Percentiles rank a stretch among this genome's conserved stretches.
These are phyloP conservation scores for Jaculus jaculus DNA, from an alignment of 2,113 vertebrate genomes.

Conservation along the genomic window DNA sequence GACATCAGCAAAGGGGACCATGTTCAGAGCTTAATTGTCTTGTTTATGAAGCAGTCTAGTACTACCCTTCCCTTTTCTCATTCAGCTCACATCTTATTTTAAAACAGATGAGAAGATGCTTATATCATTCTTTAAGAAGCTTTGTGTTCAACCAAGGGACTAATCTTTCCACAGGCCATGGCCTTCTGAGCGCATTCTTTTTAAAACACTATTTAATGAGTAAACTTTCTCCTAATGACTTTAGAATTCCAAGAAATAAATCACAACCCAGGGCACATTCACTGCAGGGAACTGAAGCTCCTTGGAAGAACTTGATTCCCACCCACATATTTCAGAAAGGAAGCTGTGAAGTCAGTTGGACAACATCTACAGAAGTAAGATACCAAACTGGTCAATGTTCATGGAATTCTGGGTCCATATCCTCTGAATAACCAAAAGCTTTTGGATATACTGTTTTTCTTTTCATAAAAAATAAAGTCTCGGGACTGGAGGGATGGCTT, in stretches of 20 bases:
- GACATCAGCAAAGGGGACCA: neutral
- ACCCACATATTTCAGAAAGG: no score
- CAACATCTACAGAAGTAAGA: neutral
- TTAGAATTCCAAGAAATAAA: neutral
- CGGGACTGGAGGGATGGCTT: no score
- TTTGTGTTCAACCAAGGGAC: neutral
- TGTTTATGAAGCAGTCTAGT: neutral
- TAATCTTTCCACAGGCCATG: neutral
- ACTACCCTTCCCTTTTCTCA: neutral
- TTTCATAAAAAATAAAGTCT: no score
- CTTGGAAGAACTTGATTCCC: no score
- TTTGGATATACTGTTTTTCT: neutral
- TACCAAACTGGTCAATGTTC: neutral
- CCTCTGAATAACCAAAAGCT: neutral
- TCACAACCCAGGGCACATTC: neutral
- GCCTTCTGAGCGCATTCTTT: neutral
- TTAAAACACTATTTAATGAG: neutral
- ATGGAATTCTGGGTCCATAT: neutral
- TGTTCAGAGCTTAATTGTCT: neutral
- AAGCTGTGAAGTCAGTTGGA: neutral
- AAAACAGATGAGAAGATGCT: neutral
- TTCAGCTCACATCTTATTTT: neutral
- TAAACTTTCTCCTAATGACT: neutral
- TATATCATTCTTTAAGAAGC: neutral
- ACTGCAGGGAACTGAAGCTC: no score